Percentiles rank a stretch among this genome's conserved stretches.
These are phyloP conservation scores for Torymus tubicola DNA, from an alignment of 2,888 invertebrate species.

Conservation along the genomic window DNA sequence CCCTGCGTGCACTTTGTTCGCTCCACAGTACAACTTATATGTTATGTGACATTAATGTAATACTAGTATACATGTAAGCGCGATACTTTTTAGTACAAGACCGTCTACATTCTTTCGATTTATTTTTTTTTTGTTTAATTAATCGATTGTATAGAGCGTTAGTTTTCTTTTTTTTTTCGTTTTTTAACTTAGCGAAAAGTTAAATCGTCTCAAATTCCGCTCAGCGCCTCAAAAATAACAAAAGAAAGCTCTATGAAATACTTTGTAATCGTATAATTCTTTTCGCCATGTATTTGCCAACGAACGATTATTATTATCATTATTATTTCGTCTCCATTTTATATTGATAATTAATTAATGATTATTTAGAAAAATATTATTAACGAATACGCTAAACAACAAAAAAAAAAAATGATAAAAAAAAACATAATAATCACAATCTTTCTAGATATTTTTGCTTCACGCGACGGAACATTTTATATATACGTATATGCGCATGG, in stretches of 20 bases:
- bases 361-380: conserved; percentile 71
- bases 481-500: conserved; percentile 40
- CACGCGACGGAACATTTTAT: conserved; percentile 61
- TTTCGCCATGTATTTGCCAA: conserved; percentile 76
- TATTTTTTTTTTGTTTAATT: conserved; percentile 36
- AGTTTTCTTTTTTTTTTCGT: not conserved
- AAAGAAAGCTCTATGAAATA: conserved; percentile 59
- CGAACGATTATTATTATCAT: conserved; percentile 71
- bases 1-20: conserved; percentile 51
- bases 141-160: conserved; percentile 61
- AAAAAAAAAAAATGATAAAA: conserved; percentile 52
- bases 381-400: conserved; percentile 67
- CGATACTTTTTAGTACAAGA: conserved; percentile 70
- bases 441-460: conserved; percentile 74
- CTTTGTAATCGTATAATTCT: conserved; percentile 71
- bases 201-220: conserved; percentile 67
- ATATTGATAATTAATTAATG: conserved; percentile 65
- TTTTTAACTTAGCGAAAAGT: conserved; percentile 47
- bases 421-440: conserved; percentile 68
- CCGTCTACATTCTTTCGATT: conserved; percentile 56
- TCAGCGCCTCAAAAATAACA: conserved; percentile 74
- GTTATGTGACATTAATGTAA: conserved; percentile 44
- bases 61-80: conserved; percentile 61
- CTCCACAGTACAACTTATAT: conserved; percentile 53
- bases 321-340: conserved; percentile 62